Conservation (phyloP, 1,140 invertebrate genomes). For the Cotesia typhae region DNA sequence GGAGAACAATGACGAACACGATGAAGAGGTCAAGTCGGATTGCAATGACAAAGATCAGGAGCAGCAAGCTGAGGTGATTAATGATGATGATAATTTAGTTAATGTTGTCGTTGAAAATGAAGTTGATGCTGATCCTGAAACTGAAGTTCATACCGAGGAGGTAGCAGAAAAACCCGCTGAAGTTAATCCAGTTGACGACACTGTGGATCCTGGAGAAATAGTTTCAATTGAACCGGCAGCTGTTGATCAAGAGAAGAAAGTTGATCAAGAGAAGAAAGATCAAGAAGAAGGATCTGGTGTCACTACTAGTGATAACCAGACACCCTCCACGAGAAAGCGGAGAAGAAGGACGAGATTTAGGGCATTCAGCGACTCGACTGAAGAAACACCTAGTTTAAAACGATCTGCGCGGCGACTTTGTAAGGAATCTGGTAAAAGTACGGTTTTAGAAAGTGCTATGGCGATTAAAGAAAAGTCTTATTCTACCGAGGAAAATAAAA, state of each 20-base stretch:
- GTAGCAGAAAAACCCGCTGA: background rate
- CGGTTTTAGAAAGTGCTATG: slow-evolving; percentile 64
- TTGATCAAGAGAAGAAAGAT: slow-evolving; percentile 38
- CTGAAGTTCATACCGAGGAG: too few species aligned
- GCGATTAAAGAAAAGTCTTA: slow-evolving; percentile 65
- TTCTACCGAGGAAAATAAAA: slow-evolving; percentile 59
- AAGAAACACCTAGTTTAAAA: slow-evolving; percentile 59
- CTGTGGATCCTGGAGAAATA: background rate
- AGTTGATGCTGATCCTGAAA: too few species aligned
- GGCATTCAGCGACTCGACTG: slow-evolving; percentile 53
- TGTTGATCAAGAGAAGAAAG: slow-evolving; percentile 34
- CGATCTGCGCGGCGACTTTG: slow-evolving; percentile 62
- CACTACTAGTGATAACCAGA: slow-evolving; percentile 3
- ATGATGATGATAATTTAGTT: too few species aligned
- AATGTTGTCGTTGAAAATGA: too few species aligned
- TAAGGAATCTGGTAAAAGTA: slow-evolving; percentile 61
- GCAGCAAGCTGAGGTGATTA: too few species aligned
- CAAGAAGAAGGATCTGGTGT: slow-evolving; percentile 24
- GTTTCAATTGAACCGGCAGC: slow-evolving; percentile 2
- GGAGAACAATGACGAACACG: slow-evolving; percentile 37
- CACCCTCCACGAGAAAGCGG: slow-evolving; percentile 52
- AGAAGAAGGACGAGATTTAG: slow-evolving; percentile 48
- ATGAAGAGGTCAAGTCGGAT: slow-evolving; percentile 33
- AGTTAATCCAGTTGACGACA: slow-evolving; percentile 18
- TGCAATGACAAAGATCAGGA: slow-evolving; percentile 21